These are phyloP conservation scores for Hylia prasina DNA, from an alignment of 2,113 vertebrate genomes.

Conservation along the genomic window DNA sequence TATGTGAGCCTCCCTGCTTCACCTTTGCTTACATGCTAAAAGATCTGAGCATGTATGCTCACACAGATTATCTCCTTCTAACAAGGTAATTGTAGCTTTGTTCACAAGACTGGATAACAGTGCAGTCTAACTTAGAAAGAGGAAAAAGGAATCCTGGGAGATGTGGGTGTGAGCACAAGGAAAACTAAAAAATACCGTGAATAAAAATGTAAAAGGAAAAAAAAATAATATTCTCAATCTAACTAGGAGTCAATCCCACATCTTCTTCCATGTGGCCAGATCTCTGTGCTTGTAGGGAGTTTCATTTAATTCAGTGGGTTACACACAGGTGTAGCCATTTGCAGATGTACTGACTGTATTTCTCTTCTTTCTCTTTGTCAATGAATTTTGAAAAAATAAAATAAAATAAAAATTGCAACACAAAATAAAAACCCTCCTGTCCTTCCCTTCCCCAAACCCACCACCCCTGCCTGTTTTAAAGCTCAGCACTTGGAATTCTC, in stretches of 20 bases:
- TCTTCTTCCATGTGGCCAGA: neutral
- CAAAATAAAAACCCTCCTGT: neutral
- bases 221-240: neutral
- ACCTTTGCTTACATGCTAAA: neutral
- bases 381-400: neutral
- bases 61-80: neutral
- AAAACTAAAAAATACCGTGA: neutral
- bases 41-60: neutral
- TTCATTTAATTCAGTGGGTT: neutral
- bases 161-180: neutral
- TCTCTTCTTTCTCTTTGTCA: neutral
- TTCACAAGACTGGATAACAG: neutral
- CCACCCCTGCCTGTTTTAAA: neutral
- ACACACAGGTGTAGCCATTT: neutral
- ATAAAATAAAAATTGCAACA: neutral
- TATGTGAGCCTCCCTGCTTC: neutral
- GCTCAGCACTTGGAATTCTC: neutral
- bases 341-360: neutral
- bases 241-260: neutral
- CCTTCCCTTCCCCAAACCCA: neutral
- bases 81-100: neutral
- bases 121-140: neutral
- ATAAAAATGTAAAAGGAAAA: neutral
- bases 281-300: neutral
- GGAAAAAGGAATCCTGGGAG: neutral